These are phyloP conservation scores for Hirtodrosophila cameraria DNA, from an alignment of 2,888 invertebrate species.

Conservation along the genomic window DNA sequence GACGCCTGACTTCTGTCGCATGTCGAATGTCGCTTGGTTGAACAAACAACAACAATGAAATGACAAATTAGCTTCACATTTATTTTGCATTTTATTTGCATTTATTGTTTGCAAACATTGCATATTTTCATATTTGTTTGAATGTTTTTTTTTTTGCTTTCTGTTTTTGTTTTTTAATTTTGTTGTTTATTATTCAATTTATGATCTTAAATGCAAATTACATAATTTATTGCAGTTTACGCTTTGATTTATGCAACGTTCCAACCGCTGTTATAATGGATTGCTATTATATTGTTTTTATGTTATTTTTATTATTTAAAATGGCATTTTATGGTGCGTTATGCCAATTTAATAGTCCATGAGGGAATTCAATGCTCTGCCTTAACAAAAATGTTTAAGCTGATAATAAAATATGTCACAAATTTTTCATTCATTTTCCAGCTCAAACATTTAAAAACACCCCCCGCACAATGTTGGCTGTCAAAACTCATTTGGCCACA, in stretches of 20 bases:
- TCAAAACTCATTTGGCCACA: constrained; percentile 26
- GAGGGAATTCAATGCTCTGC: constrained; percentile 30
- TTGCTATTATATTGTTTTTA: constrained; percentile 30
- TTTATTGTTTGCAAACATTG: constrained; percentile 17
- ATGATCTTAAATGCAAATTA: constrained; percentile 61
- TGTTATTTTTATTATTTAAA: constrained; percentile 44
- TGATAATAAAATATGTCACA: constrained; percentile 23
- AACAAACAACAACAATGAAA: constrained; percentile 48
- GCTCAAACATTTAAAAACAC: constrained; percentile 11
- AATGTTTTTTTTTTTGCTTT: constrained; percentile 26
- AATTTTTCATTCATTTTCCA: background rate
- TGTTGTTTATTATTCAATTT: constrained; percentile 52
- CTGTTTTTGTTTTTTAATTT: constrained; percentile 41
- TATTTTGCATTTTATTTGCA: constrained; percentile 54
- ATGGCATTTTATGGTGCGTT: constrained; percentile 52
- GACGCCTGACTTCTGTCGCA: constrained; percentile 7
- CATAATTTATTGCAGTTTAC: constrained; percentile 59
- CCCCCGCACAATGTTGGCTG: constrained; percentile 6
- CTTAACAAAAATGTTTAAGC: constrained; percentile 23
- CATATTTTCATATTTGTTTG: constrained; percentile 21
- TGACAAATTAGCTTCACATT: constrained; percentile 73
- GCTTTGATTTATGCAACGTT: constrained; percentile 61
- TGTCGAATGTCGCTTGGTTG: constrained; percentile 7
- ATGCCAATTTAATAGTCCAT: constrained; percentile 44
- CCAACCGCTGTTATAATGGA: constrained; percentile 30